Conservation (phyloP, 2,113 vertebrate species). For the Orycteropus afer region DNA sequence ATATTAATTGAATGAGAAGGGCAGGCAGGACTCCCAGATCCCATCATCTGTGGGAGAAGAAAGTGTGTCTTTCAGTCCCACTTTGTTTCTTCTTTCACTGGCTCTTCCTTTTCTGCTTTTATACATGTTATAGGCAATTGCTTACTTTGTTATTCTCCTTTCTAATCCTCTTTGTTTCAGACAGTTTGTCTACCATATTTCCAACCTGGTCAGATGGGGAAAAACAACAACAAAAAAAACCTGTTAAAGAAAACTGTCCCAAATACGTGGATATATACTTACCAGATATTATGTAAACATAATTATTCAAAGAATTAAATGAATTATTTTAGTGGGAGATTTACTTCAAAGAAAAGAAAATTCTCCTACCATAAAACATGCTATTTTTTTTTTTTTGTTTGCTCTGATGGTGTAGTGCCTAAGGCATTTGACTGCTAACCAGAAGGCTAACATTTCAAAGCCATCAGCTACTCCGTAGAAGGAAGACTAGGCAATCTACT, state of each 20-base stretch:
- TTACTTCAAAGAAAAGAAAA: neutral
- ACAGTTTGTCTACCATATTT: neutral
- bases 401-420: no score
- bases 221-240: neutral
- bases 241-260: neutral
- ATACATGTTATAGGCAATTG: slow-evolving; percentile 1
- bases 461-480: no score
- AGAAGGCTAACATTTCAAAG: no score
- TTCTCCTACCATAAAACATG: neutral
- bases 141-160: neutral
- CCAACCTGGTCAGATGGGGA: neutral
- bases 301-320: neutral
- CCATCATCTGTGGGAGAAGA: neutral
- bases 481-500: no score
- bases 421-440: no score
- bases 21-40: neutral
- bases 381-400: neutral
- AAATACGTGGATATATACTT: neutral
- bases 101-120: neutral
- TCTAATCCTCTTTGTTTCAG: neutral
- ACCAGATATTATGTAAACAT: neutral
- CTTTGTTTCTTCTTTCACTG: neutral
- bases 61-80: neutral
- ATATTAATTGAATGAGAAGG: neutral
- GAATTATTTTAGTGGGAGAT: neutral